phyloP scores from a whole-genome alignment of 1,140 invertebrate genomes.

The Cryptotermes secundus region DNA sequence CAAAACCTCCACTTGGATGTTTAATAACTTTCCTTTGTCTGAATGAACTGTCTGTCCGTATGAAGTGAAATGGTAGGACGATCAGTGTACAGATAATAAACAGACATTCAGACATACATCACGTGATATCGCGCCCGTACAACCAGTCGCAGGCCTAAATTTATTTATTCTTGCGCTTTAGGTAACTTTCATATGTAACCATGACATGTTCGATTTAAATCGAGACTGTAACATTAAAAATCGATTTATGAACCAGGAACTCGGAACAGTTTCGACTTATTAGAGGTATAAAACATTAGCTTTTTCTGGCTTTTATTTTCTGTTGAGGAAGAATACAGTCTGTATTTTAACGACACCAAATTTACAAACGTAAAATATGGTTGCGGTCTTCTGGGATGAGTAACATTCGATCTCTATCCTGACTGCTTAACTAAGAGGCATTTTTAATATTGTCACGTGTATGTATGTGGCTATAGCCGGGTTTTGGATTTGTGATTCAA shows the following conservation, averaged over 20 bases:
- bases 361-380: no score
- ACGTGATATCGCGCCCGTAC: not conserved
- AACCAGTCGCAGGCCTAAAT: not conserved
- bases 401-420: no score
- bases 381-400: no score
- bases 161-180: not conserved
- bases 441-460: no score
- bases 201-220: not conserved
- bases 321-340: no score
- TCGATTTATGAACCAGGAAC: not conserved
- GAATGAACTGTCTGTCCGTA: not conserved
- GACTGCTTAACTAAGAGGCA: no score
- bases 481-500: no score
- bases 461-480: no score
- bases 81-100: not conserved
- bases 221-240: not conserved
- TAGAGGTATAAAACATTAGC: no score
- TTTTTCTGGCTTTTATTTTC: no score
- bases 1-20: not conserved
- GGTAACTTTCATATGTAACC: not conserved
- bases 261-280: no score
- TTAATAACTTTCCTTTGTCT: not conserved
- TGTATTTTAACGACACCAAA: no score
- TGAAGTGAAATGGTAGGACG: not conserved
- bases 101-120: not conserved